Percentiles rank a stretch among this genome's conserved stretches.
phyloP scores from a whole-genome alignment of 2,113 vertebrate genomes.

The Suncus etruscus region DNA sequence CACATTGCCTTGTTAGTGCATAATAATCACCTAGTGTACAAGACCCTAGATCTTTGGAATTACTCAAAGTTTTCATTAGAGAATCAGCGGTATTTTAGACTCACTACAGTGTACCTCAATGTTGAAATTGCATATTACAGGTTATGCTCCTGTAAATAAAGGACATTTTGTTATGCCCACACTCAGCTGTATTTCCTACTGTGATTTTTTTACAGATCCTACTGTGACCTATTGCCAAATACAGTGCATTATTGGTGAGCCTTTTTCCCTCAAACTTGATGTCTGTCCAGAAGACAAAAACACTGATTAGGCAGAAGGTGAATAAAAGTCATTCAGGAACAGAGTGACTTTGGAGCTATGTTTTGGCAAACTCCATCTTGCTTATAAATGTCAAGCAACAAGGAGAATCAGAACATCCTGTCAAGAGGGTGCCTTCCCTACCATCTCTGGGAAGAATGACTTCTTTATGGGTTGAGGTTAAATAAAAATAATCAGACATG shows the following conservation, averaged over 20 bases:
- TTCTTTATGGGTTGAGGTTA: slow-evolving; percentile 66
- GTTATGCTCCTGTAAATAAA: slow-evolving; percentile 80
- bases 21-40: slow-evolving; percentile 76
- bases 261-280: slow-evolving; percentile 58
- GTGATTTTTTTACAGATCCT: slow-evolving; percentile 75
- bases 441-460: slow-evolving; percentile 56
- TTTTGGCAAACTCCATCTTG: slow-evolving; percentile 44
- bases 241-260: slow-evolving; percentile 67
- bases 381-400: slow-evolving; percentile 53
- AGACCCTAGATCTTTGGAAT: slow-evolving; percentile 77
- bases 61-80: slow-evolving; percentile 80
- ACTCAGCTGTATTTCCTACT: slow-evolving; percentile 70
- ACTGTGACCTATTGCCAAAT: slow-evolving; percentile 80
- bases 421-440: slow-evolving; percentile 26
- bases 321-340: slow-evolving; percentile 70
- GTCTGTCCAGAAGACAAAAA: slow-evolving; percentile 77
- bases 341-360: slow-evolving; percentile 51
- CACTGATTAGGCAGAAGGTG: slow-evolving; percentile 64
- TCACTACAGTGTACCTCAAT: slow-evolving; percentile 56
- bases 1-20: slow-evolving; percentile 71
- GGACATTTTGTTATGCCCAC: slow-evolving; percentile 76
- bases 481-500: slow-evolving; percentile 62
- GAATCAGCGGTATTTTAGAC: slow-evolving; percentile 72
- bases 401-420: slow-evolving; percentile 39
- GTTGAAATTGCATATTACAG: slow-evolving; percentile 78